Conservation (phyloP, 2,797 vertebrate species). For the Polyboroides typus region DNA sequence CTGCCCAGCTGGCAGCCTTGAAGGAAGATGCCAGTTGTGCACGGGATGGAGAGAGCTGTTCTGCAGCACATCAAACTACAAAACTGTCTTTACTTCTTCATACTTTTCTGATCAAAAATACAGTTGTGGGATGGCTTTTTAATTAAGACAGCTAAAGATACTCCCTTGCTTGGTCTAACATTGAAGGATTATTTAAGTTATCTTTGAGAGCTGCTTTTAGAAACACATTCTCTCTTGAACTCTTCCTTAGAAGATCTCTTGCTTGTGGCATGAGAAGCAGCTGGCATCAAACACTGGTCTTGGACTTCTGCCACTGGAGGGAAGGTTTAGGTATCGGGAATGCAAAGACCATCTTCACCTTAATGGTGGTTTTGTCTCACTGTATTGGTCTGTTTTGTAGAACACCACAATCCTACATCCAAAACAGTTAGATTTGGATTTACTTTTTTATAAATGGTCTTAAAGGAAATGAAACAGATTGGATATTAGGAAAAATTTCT, state of each 20-base stretch:
- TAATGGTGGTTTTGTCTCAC: not conserved
- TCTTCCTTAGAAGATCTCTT: not conserved
- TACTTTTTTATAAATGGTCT: not conserved
- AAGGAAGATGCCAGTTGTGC: not conserved
- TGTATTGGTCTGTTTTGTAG: not conserved
- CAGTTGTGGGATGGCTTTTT: not conserved
- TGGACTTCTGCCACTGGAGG: too few species aligned
- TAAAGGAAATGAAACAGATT: not conserved
- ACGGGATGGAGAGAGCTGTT: rapidly evolving
- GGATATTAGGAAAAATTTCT: not conserved
- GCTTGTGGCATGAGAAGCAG: not conserved
- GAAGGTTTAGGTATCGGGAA: not conserved
- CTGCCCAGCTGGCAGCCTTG: not conserved
- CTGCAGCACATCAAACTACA: not conserved
- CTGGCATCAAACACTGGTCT: not conserved
- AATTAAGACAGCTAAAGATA: not conserved
- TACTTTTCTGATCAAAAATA: not conserved
- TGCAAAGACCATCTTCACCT: not conserved
- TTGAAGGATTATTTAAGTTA: not conserved
- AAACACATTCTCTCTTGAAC: not conserved
- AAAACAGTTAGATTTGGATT: not conserved
- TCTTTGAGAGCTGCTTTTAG: not conserved
- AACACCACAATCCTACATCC: not conserved
- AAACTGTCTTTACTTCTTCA: not conserved
- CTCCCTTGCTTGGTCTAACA: not conserved